Conservation (phyloP, 53 echinoderm and acorn worm species). For the Apostichopus leukothele region DNA sequence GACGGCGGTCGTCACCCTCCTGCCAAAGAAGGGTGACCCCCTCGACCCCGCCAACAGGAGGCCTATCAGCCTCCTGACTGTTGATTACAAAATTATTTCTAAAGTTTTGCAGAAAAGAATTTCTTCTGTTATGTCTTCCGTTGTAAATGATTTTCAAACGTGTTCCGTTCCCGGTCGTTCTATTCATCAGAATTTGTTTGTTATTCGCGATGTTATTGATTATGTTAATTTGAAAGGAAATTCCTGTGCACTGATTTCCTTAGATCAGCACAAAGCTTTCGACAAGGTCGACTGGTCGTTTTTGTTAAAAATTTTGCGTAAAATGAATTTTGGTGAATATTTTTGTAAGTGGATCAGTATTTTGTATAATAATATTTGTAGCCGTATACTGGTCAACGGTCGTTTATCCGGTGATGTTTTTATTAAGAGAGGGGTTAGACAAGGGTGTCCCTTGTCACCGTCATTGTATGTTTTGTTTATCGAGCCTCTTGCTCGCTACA, state of each 20-base stretch:
- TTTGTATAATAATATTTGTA: no score
- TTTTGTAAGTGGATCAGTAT: no score
- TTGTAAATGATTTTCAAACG: constrained; percentile 51
- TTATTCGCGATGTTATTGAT: constrained; percentile 61
- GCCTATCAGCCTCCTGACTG: constrained; percentile 60
- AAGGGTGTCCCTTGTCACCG: constrained; percentile 49
- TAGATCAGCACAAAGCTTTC: constrained; percentile 58
- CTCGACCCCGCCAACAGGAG: constrained; percentile 55
- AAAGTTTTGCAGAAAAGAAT: constrained; percentile 53
- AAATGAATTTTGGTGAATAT: not conserved
- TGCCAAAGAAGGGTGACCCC: constrained; percentile 57
- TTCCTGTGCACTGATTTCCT: constrained; percentile 49
- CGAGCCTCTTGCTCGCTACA: constrained; percentile 54
- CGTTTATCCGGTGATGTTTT: no score
- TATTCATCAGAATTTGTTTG: constrained; percentile 56
- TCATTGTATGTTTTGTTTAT: constrained; percentile 49
- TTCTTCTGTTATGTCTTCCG: constrained; percentile 1
- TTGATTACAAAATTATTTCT: constrained; percentile 65
- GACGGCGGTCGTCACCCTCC: constrained; percentile 55
- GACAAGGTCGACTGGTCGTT: constrained; percentile 53
- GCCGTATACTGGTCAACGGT: no score
- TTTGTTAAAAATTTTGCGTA: constrained; percentile 13
- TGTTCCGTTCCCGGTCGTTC: constrained; percentile 64
- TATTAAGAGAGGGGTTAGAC: no score
- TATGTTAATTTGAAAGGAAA: constrained; percentile 19